These are phyloP conservation scores for Peribatodes rhomboidaria DNA, from an alignment of 2,888 invertebrate species.

Conservation along the genomic window DNA sequence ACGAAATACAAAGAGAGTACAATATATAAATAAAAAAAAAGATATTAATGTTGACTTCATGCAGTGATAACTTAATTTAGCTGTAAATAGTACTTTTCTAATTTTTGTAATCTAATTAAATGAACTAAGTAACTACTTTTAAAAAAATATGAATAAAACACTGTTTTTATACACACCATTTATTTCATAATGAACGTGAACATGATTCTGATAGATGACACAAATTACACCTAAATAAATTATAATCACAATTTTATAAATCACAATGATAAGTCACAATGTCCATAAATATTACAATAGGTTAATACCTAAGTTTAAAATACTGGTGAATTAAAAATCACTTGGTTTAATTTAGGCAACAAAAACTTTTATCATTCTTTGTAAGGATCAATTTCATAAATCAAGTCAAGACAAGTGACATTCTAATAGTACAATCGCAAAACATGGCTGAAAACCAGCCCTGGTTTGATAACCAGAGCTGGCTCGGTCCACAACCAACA, in stretches of 20 bases:
- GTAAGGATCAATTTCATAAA: too few species aligned
- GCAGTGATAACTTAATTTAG: too few species aligned
- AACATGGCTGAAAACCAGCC: too few species aligned
- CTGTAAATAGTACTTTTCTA: neutral
- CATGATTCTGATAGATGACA: slow-evolving; percentile 32
- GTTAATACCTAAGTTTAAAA: slow-evolving; percentile 47
- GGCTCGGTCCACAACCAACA: too few species aligned
- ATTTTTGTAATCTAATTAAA: neutral
- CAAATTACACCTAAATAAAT: slow-evolving; percentile 22
- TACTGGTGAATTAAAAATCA: slow-evolving; percentile 57
- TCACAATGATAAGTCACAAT: slow-evolving; percentile 40
- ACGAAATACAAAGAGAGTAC: too few species aligned
- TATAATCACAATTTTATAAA: slow-evolving; percentile 42
- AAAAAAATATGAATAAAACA: too few species aligned
- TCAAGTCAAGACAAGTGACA: too few species aligned
- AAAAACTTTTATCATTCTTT: neutral
- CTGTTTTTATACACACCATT: slow-evolving; percentile 29
- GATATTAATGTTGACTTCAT: neutral
- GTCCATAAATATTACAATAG: slow-evolving; percentile 29
- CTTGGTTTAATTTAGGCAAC: slow-evolving; percentile 25
- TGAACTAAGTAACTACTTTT: neutral
- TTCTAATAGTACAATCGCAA: too few species aligned
- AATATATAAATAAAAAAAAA: neutral
- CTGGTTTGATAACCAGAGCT: too few species aligned
- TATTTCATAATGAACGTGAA: slow-evolving; percentile 31